These are phyloP conservation scores for Aphidius ervi DNA, from an alignment of 1,140 invertebrate species.

Conservation along the genomic window DNA sequence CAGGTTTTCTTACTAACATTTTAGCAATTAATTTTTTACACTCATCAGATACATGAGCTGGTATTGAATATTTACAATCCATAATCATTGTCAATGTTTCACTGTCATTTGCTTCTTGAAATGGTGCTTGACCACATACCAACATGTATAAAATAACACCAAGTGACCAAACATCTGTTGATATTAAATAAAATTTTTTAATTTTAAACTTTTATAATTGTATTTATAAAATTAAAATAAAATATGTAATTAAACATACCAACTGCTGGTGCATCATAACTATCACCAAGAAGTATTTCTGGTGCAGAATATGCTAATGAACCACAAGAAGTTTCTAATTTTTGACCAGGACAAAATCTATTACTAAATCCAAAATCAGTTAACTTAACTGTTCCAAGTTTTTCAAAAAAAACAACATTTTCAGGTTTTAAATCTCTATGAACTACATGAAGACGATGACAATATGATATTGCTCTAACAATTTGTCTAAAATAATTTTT, in stretches of 20 bases:
- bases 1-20: slow-evolving; percentile 91
- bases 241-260: slow-evolving; percentile 54
- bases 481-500: slow-evolving; percentile 95
- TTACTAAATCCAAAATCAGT: slow-evolving; percentile 99
- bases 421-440: slow-evolving; percentile 97
- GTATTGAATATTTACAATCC: slow-evolving; percentile 97
- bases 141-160: slow-evolving; percentile 99
- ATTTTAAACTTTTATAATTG: slow-evolving; percentile 3
- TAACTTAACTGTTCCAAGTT: slow-evolving; percentile 93
- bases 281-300: slow-evolving; percentile 95
- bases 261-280: slow-evolving; percentile 90
- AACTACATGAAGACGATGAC: slow-evolving; percentile 90
- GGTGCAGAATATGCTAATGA: slow-evolving; percentile 98
- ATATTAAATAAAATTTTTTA: slow-evolving; percentile 15
- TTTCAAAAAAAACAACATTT: slow-evolving; percentile 99
- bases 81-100: slow-evolving; percentile 99
- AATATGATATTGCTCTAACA: slow-evolving; percentile 95
- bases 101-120: slow-evolving; percentile 98
- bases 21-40: slow-evolving; percentile 83
- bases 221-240: not conserved
- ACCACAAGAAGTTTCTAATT: slow-evolving; percentile 98
- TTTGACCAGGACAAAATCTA: slow-evolving; percentile 94
- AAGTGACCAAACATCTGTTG: slow-evolving; percentile 91
- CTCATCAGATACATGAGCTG: slow-evolving; percentile 78
- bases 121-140: slow-evolving; percentile 93